Evolutionary conservation across 2,888 invertebrate species (phyloP).

Genomic region (Acleris literana): DNA sequence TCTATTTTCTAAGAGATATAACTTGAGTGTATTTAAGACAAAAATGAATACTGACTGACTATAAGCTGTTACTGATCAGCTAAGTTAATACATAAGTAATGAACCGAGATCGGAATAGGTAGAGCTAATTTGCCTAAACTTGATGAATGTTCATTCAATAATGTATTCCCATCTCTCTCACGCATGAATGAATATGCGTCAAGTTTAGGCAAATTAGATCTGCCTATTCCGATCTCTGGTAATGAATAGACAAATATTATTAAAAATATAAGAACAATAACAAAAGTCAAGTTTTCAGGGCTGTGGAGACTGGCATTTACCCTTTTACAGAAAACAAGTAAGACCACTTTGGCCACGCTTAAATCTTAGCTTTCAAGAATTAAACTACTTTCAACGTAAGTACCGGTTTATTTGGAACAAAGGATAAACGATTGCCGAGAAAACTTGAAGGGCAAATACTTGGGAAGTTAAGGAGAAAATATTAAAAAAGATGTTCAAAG

Average conservation of each 20-base stretch:
- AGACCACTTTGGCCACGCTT: slow-evolving; percentile 11
- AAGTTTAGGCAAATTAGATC: no score
- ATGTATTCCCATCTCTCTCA: no score
- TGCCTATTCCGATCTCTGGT: no score
- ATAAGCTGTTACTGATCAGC: no score
- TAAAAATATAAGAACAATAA: background rate
- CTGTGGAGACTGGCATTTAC: slow-evolving; percentile 23
- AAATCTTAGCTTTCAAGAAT: slow-evolving; percentile 22
- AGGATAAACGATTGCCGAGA: slow-evolving; percentile 14
- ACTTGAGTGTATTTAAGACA: no score
- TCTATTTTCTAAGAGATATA: no score
- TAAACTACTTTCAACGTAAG: slow-evolving; percentile 27
- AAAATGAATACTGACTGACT: no score
- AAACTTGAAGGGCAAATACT: slow-evolving; percentile 31
- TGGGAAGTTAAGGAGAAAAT: slow-evolving; percentile 21
- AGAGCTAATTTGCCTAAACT: no score
- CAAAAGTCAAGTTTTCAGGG: slow-evolving; percentile 18
- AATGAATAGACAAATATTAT: background rate
- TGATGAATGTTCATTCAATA: no score
- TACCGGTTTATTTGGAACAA: slow-evolving; percentile 14
- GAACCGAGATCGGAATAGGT: no score
- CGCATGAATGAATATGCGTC: no score
- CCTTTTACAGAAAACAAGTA: slow-evolving; percentile 29
- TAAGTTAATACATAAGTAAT: no score
- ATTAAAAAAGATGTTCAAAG: slow-evolving; percentile 21